Evolutionary conservation across 2,888 invertebrate genomes (phyloP).

Genomic region (Clunio marinus): DNA sequence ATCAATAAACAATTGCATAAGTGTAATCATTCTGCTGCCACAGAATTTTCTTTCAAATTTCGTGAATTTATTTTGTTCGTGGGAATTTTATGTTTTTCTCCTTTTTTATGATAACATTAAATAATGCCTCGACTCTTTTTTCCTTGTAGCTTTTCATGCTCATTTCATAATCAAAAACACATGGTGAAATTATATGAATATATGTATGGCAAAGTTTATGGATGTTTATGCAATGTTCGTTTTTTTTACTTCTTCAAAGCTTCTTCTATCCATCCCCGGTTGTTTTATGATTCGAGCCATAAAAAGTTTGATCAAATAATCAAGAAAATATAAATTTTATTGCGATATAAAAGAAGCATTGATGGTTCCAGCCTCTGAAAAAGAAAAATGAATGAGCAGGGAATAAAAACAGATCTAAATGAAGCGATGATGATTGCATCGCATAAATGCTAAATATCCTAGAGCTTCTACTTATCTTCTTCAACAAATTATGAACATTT

Average conservation of each 20-base stretch:
- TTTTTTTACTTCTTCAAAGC: no score
- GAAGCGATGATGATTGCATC: conserved; percentile 6
- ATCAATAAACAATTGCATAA: not conserved
- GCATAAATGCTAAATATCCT: not conserved
- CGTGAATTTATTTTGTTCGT: conserved; percentile 5
- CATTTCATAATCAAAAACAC: conserved; percentile 24
- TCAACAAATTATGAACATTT: not conserved
- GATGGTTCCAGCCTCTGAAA: no score
- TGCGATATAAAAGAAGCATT: conserved; percentile 21
- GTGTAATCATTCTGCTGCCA: not conserved
- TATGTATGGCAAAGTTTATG: not conserved
- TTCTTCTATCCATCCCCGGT: no score
- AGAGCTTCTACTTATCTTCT: not conserved
- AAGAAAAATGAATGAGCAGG: not conserved
- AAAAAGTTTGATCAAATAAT: conserved; percentile 32
- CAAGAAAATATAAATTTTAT: conserved; percentile 20
- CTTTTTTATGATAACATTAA: not conserved
- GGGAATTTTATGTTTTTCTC: not conserved
- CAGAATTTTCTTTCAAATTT: not conserved
- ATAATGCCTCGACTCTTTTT: not conserved
- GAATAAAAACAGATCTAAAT: not conserved
- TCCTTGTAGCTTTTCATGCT: not conserved
- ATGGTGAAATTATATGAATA: conserved; percentile 16
- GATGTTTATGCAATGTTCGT: not conserved
- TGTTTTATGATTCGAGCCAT: not conserved